phyloP scores from a whole-genome alignment of 2,888 invertebrate species.

The Acanthosoma haemorrhoidale region DNA sequence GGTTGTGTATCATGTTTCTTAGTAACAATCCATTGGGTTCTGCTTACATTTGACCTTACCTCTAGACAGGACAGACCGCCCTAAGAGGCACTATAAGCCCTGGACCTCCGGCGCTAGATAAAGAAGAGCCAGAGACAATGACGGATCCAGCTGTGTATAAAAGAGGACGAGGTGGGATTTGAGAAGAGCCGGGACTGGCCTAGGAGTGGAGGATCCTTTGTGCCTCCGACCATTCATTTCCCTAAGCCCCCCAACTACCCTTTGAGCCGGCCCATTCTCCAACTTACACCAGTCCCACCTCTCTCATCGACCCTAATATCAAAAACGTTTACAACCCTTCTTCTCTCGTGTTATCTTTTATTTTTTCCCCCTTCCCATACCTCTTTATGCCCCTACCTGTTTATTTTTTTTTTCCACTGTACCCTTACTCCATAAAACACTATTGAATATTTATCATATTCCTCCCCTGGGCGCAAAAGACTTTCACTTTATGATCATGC shows the following conservation, averaged over 20 bases:
- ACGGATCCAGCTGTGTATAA: not conserved
- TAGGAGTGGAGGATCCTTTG: not conserved
- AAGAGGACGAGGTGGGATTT: constrained; percentile 6
- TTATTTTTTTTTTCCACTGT: not conserved
- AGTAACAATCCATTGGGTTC: too few relatives aligned
- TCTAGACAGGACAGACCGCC: too few relatives aligned
- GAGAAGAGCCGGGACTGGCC: too few relatives aligned
- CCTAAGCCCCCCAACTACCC: constrained; percentile 2
- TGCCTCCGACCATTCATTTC: not conserved
- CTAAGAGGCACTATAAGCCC: too few relatives aligned
- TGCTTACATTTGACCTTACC: too few relatives aligned
- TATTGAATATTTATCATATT: constrained; percentile 12
- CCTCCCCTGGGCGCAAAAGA: too few relatives aligned
- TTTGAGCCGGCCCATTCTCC: not conserved
- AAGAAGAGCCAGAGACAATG: not conserved
- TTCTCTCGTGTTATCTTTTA: not conserved
- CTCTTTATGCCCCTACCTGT: not conserved
- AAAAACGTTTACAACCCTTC: constrained; percentile 12
- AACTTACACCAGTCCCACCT: not conserved
- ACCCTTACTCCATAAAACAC: not conserved
- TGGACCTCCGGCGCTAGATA: not conserved
- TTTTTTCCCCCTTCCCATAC: not conserved
- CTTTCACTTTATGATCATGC: not conserved
- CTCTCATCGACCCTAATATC: constrained; percentile 7
- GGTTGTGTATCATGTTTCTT: too few relatives aligned